A percentile compares a stretch with the other conserved stretches of the same genome.
Evolutionary conservation across 1,140 invertebrate genomes (phyloP).

Genomic region (Saccostrea cuccullata): DNA sequence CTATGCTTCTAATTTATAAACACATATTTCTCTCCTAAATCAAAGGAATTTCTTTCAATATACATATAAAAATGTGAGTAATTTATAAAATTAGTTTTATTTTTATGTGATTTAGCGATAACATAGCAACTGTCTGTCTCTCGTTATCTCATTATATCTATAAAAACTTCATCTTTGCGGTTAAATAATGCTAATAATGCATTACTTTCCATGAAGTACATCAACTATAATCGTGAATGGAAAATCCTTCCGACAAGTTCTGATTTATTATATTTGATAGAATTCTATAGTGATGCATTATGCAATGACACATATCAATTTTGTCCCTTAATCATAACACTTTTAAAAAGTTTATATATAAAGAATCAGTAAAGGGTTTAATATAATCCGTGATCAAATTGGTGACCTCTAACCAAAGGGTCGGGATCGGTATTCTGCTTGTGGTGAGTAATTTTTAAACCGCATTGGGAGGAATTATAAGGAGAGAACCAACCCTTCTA

Average conservation of each 20-base stretch:
- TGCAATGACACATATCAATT: constrained; percentile 22
- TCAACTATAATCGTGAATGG: constrained; percentile 13
- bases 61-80: neutral
- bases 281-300: neutral
- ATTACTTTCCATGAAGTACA: neutral
- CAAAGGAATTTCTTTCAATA: neutral
- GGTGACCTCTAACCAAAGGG: constrained; percentile 13
- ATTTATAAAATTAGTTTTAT: neutral
- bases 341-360: neutral
- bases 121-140: neutral
- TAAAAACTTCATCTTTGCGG: neutral
- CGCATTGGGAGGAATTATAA: neutral
- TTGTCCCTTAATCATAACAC: neutral
- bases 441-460: constrained; percentile 28
- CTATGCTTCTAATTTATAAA: too few species aligned
- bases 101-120: constrained; percentile 6
- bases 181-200: constrained; percentile 1
- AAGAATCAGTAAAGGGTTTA: neutral
- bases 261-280: constrained; percentile 2
- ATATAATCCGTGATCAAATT: neutral
- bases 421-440: neutral
- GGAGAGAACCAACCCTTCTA: neutral
- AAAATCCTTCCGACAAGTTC: neutral
- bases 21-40: neutral
- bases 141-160: neutral